Base-by-base conservation (phyloP, 2,113 vertebrate genomes). In the Chloroceryle aenea region DNA sequence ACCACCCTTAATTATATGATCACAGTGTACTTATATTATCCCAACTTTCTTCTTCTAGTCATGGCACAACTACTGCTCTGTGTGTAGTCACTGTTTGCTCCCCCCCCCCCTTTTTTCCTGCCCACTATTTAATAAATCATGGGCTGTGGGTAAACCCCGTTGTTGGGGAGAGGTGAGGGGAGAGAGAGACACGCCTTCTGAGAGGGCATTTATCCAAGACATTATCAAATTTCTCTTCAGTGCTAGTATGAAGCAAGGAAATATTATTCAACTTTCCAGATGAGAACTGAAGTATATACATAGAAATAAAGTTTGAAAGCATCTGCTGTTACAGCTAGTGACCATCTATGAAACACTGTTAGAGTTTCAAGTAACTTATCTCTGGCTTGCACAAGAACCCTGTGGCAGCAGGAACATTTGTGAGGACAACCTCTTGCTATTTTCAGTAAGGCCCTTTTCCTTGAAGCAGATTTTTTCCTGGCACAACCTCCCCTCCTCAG, bases 121-220 rank as follows among this genome's bases (percentile, higher is more conserved):
- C 30, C 30, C 23, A n/a, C 8, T 61, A 32, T 68, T 76, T 75
- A 53, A 96, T 38, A 73, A 79, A 58, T 43, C 12, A 40, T 29
- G 10, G 55, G 19, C 53, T 76, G 58, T 29, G 73, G 40, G 73
- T 43, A 66, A 80, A 72, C 3, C 47, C 36, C n/a, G 30, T 27
- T 26, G 2, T 1, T 62, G 2, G 11, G 9, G 4, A n/a, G 30
- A 10, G 3, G 2, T n/a, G 2, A 5, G 16, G 5, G 22, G 21
- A 15, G 26, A 32, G 14, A 20, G 2, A 27, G 1, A 47, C 32
- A 32, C 14, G 26, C 21, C 20, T 77, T 69, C 30, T 77, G 14
- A 68, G 56, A 55, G 74, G 18, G 6, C 7, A 1, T 74, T 87
- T 87, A 82, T 62, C 45, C 30, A 55, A 78, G 42, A 68, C 27